Percentiles rank a stretch among this genome's conserved stretches.
These are phyloP conservation scores for Antitype chi DNA, from an alignment of 2,888 invertebrate genomes.

Conservation along the genomic window DNA sequence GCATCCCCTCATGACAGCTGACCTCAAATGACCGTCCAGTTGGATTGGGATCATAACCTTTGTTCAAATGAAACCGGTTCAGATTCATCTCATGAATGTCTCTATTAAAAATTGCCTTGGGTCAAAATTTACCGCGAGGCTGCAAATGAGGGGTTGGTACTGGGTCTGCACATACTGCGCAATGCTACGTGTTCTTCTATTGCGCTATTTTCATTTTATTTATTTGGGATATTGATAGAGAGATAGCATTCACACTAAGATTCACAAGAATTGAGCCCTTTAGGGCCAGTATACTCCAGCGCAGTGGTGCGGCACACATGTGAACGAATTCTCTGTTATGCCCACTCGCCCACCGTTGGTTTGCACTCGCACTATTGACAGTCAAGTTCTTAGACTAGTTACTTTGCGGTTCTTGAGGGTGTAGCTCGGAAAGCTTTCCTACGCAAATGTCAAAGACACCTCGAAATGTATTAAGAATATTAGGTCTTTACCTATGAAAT, in stretches of 20 bases:
- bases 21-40: slow-evolving; percentile 34
- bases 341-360: no score
- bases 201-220: no score
- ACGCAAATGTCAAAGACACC: not conserved
- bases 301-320: not conserved
- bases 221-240: no score
- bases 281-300: not conserved
- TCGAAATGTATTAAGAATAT: no score
- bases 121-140: slow-evolving; percentile 23
- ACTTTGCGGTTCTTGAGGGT: slow-evolving; percentile 13
- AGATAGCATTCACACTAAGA: no score
- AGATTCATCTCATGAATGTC: slow-evolving; percentile 58
- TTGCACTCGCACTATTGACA: not conserved
- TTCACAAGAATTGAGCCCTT: no score
- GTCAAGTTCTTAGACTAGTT: no score
- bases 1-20: slow-evolving; percentile 54
- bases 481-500: no score
- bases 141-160: not conserved
- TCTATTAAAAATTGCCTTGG: slow-evolving; percentile 12
- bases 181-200: no score
- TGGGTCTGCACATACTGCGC: not conserved
- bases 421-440: not conserved
- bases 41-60: slow-evolving; percentile 50
- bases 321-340: not conserved
- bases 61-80: slow-evolving; percentile 54